A percentile compares a stretch with the other conserved stretches of the same genome.
phyloP scores from a whole-genome alignment of 2,888 invertebrate species.

The Mimachlamys varia region DNA sequence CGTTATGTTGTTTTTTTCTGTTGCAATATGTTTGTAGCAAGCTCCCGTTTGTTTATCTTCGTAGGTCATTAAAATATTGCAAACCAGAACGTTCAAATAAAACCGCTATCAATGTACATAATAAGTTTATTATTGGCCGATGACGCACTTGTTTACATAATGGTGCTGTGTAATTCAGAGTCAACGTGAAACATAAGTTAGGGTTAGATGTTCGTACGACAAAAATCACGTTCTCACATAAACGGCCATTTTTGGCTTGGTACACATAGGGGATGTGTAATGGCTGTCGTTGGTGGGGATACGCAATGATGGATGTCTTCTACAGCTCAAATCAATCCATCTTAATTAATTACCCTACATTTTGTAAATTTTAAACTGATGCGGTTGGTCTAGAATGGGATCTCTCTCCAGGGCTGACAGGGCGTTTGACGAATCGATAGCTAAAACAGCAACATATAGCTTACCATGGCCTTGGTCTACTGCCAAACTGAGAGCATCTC shows the following conservation, averaged over 20 bases:
- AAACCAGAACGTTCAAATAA: not conserved
- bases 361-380: not conserved
- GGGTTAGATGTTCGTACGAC: not conserved
- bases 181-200: not conserved
- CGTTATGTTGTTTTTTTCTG: no score
- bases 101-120: not conserved
- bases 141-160: not conserved
- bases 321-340: not conserved
- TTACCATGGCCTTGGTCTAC: not conserved
- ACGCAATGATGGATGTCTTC: not conserved
- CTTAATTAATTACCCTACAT: slow-evolving; percentile 20
- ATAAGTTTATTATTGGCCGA: not conserved
- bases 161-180: not conserved
- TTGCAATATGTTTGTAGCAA: not conserved
- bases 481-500: not conserved
- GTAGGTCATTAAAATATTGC: not conserved
- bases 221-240: not conserved
- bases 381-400: not conserved
- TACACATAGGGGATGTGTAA: not conserved
- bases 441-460: not conserved
- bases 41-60: not conserved
- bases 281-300: not conserved
- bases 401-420: not conserved
- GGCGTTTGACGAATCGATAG: not conserved
- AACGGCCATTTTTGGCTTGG: not conserved